These are phyloP conservation scores for Paracanthobrama guichenoti DNA, from an alignment of 2,113 vertebrate genomes.

Conservation along the genomic window DNA sequence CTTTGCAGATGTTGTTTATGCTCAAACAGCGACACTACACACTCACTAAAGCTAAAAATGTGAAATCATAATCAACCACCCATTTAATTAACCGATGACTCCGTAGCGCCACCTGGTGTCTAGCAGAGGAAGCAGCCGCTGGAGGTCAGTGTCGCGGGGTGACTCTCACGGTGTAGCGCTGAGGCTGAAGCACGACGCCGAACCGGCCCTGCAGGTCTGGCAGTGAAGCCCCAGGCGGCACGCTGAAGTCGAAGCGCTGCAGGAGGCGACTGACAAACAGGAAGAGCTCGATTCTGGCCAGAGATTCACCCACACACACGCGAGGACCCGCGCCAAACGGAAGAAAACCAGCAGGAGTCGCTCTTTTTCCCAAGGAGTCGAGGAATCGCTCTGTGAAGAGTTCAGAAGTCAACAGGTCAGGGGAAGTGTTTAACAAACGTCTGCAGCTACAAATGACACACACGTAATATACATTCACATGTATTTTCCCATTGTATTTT, in stretches of 20 bases:
- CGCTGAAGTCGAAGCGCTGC: slow-evolving; percentile 71
- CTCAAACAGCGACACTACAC: no score
- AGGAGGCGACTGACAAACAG: slow-evolving; percentile 76
- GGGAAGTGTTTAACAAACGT: neutral
- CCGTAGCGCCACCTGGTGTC: no score
- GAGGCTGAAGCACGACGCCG: slow-evolving; percentile 76
- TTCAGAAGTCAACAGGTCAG: slow-evolving; percentile 3
- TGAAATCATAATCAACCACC: no score
- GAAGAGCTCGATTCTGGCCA: slow-evolving; percentile 78
- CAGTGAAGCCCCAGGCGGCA: slow-evolving; percentile 54
- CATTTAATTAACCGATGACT: no score
- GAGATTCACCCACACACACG: slow-evolving; percentile 76
- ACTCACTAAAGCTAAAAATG: no score
- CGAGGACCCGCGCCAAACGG: slow-evolving; percentile 80
- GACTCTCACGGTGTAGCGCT: slow-evolving; percentile 66
- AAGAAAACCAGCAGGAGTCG: slow-evolving; percentile 68
- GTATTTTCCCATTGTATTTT: no score
- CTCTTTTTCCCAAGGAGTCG: slow-evolving; percentile 63
- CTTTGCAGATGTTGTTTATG: no score
- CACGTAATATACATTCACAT: neutral
- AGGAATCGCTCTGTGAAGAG: slow-evolving; percentile 74
- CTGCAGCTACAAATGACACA: neutral
- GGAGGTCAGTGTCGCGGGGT: slow-evolving; percentile 32
- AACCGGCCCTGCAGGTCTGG: slow-evolving; percentile 73
- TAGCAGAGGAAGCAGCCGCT: no score